Percentiles rank a stretch among this genome's conserved stretches.
These are phyloP conservation scores for Drosophila meridiana DNA, from an alignment of 2,888 invertebrate genomes.

Conservation along the genomic window DNA sequence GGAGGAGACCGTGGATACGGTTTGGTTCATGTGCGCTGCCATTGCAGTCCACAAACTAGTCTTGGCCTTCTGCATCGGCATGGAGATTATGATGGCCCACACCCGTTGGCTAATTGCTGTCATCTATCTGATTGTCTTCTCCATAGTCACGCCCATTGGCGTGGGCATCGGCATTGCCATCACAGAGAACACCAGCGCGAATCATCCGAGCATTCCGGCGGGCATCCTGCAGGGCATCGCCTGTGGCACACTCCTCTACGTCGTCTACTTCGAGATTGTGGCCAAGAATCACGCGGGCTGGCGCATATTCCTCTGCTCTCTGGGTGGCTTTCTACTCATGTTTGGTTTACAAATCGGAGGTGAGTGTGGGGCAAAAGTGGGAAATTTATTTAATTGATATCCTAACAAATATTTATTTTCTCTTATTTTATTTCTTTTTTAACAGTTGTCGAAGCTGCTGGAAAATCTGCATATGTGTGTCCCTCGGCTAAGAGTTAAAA, in stretches of 20 bases:
- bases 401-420: background rate
- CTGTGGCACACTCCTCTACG: slow-evolving; percentile 96
- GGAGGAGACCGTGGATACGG: slow-evolving; percentile 87
- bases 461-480: slow-evolving; percentile 52
- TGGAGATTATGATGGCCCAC: slow-evolving; percentile 91
- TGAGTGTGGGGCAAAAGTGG: slow-evolving; percentile 49
- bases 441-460: slow-evolving; percentile 63
- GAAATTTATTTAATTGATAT: background rate
- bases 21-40: slow-evolving; percentile 93
- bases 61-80: slow-evolving; percentile 94
- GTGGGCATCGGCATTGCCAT: slow-evolving; percentile 92
- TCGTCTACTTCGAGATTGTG: slow-evolving; percentile 97
- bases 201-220: slow-evolving; percentile 88
- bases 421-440: background rate
- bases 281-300: slow-evolving; percentile 87
- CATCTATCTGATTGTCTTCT: slow-evolving; percentile 91
- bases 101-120: slow-evolving; percentile 88
- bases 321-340: slow-evolving; percentile 90
- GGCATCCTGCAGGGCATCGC: slow-evolving; percentile 90
- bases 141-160: slow-evolving; percentile 89
- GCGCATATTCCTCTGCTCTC: slow-evolving; percentile 88
- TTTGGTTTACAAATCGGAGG: slow-evolving; percentile 87
- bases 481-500: slow-evolving; percentile 22
- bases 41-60: slow-evolving; percentile 94
- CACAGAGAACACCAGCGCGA: slow-evolving; percentile 87